These are phyloP conservation scores for Notarius lentiginosus DNA, from an alignment of 2,113 vertebrate species.

Conservation along the genomic window DNA sequence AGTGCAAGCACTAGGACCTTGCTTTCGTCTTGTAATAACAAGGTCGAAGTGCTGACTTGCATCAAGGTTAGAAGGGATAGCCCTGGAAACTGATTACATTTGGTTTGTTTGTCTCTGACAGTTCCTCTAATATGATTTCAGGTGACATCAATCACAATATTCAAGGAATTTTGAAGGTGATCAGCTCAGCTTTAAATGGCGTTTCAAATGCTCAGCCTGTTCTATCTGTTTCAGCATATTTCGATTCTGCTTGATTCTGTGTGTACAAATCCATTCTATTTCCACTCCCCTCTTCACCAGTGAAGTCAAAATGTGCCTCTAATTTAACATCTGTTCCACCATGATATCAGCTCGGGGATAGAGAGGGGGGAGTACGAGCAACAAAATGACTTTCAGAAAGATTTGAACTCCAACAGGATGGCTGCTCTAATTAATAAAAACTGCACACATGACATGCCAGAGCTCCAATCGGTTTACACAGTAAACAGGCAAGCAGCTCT, in stretches of 20 bases:
- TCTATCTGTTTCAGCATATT: constrained; percentile 31
- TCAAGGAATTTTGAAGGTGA: constrained; percentile 37
- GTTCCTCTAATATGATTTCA: constrained; percentile 8
- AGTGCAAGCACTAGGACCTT: neutral
- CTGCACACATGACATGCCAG: constrained; percentile 40
- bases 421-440: constrained; percentile 60
- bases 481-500: constrained; percentile 57
- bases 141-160: constrained; percentile 15
- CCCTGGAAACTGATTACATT: neutral
- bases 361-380: neutral
- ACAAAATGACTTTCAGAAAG: constrained; percentile 53
- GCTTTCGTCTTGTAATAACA: constrained; percentile 7
- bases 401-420: constrained; percentile 59
- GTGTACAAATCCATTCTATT: constrained; percentile 50
- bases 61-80: neutral
- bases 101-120: constrained; percentile 8
- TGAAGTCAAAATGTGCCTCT: constrained; percentile 51
- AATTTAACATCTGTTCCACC: constrained; percentile 61
- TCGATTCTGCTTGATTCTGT: constrained; percentile 39
- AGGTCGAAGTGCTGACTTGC: neutral
- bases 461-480: constrained; percentile 58
- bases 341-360: constrained; percentile 52
- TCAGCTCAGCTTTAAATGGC: constrained; percentile 41
- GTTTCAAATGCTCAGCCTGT: constrained; percentile 30
- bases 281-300: constrained; percentile 34